Evolutionary conservation across 2,113 vertebrate species (phyloP).

Genomic region (Dipodomys merriami): DNA sequence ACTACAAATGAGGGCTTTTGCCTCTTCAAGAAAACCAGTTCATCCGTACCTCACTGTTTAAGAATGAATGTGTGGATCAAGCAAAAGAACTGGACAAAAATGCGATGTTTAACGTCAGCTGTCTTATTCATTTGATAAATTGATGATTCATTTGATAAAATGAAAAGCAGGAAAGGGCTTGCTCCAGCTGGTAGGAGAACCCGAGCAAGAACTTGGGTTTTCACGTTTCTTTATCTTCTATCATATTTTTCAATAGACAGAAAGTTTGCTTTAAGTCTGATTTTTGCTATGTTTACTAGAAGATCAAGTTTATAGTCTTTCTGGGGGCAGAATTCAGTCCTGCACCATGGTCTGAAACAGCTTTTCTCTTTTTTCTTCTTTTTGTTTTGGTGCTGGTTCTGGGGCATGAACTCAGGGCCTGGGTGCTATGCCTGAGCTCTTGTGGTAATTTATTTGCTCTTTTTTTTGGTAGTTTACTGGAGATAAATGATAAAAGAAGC

Average conservation of each 20-base stretch:
- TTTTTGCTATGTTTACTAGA: background rate
- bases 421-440: too few relatives aligned
- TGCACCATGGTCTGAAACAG: too few relatives aligned
- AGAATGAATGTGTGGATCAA: background rate
- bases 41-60: background rate
- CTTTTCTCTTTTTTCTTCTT: too few relatives aligned
- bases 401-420: too few relatives aligned
- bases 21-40: background rate
- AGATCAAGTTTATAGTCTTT: slow-evolving; percentile 32
- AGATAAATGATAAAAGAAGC: too few relatives aligned
- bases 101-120: background rate
- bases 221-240: background rate
- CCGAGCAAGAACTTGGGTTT: background rate
- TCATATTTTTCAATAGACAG: background rate
- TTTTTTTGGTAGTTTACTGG: too few relatives aligned
- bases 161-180: background rate
- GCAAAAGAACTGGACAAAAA: background rate
- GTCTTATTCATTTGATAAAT: slow-evolving; percentile 10
- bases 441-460: too few relatives aligned
- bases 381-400: too few relatives aligned
- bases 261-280: background rate
- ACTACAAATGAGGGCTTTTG: background rate
- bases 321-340: background rate
- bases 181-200: background rate
- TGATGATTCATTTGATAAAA: background rate